Percentiles rank a stretch among this genome's conserved stretches.
phyloP scores from a whole-genome alignment of 2,113 vertebrate genomes.

The Galbula dea region DNA sequence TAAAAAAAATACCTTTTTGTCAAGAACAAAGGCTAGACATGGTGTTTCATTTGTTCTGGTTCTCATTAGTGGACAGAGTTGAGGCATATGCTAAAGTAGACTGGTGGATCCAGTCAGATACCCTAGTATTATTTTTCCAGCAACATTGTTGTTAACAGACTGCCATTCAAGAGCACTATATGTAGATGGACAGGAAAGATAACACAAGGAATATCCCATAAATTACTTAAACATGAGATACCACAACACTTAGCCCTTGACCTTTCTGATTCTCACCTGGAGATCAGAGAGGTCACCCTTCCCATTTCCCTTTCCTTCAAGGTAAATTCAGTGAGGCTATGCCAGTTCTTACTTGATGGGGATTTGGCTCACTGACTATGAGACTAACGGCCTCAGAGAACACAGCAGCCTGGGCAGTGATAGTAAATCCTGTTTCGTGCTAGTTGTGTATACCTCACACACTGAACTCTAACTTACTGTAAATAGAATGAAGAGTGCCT shows the following conservation, averaged over 20 bases:
- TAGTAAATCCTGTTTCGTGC: conserved; percentile 22
- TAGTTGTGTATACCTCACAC: conserved; percentile 48
- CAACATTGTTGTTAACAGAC: background rate
- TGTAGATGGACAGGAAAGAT: background rate
- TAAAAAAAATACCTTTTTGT: background rate
- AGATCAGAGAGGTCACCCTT: background rate
- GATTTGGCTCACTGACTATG: background rate
- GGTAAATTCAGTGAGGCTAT: background rate
- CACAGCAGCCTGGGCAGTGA: background rate
- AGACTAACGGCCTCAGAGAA: conserved; percentile 37
- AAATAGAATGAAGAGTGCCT: conserved; percentile 68
- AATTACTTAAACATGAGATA: background rate
- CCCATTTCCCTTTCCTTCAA: background rate
- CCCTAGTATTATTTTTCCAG: background rate
- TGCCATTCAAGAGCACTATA: background rate
- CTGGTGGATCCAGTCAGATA: background rate
- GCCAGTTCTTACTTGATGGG: background rate
- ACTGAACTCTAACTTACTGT: conserved; percentile 60
- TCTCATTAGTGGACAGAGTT: background rate
- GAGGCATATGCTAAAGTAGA: background rate
- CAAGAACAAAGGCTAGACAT: background rate
- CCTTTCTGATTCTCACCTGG: background rate
- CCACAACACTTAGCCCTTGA: background rate
- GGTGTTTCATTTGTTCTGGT: background rate
- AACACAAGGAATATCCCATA: background rate